Evolutionary conservation across 2,113 vertebrate species (phyloP).

Genomic region (Drymodes brunneopygia): DNA sequence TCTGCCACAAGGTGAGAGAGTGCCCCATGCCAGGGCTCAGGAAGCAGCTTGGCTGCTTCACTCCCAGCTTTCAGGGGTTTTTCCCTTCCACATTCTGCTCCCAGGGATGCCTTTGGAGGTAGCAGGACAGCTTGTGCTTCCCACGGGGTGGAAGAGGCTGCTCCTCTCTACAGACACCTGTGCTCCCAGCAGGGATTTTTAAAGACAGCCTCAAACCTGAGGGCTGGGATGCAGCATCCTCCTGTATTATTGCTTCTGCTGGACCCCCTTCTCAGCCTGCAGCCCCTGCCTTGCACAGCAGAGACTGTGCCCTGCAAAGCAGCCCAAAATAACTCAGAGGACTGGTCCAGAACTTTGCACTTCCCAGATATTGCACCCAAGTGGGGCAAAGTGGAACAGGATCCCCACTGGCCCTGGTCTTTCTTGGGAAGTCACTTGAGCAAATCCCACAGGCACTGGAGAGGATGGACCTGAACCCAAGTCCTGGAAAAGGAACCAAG

Average conservation of each 20-base stretch:
- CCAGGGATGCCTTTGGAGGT: not conserved
- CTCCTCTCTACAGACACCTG: not conserved
- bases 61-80: not conserved
- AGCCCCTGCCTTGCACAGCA: not conserved
- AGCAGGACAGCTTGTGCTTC: not conserved
- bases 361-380: not conserved
- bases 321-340: not conserved
- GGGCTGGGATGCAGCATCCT: not conserved
- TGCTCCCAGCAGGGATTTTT: not conserved
- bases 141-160: not conserved
- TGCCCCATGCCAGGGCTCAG: not conserved
- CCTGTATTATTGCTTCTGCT: not conserved
- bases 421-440: not conserved
- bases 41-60: not conserved
- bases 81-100: not conserved
- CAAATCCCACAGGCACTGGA: not conserved
- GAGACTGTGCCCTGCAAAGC: not conserved
- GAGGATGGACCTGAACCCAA: not conserved
- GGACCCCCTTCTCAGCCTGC: not conserved
- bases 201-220: not conserved
- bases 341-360: rapidly evolving
- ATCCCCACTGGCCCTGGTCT: not conserved
- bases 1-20: not conserved
- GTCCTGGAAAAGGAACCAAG: not conserved
- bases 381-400: rapidly evolving